These are phyloP conservation scores for Chloroclysta siterata DNA, from an alignment of 2,888 invertebrate genomes.

Conservation along the genomic window DNA sequence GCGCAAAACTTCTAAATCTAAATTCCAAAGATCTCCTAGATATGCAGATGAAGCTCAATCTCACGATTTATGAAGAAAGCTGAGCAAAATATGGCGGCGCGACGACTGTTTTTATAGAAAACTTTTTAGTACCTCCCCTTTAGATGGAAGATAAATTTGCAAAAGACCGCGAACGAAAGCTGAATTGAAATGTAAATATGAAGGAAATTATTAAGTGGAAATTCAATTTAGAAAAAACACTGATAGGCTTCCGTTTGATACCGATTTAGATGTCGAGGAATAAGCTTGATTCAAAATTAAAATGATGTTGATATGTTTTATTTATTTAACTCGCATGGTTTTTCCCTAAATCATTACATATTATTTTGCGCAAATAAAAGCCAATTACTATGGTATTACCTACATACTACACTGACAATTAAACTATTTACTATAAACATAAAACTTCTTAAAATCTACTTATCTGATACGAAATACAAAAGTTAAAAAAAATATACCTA, in stretches of 20 bases:
- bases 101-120: conserved; percentile 75
- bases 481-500: neutral
- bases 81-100: conserved; percentile 73
- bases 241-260: conserved; percentile 23
- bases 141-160: conserved; percentile 77
- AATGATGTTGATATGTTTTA: neutral
- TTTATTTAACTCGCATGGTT: too few relatives aligned
- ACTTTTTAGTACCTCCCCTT: conserved; percentile 71
- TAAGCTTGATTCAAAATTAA: neutral
- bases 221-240: conserved; percentile 25
- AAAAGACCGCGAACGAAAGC: conserved; percentile 64
- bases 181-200: conserved; percentile 72
- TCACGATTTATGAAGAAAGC: conserved; percentile 79
- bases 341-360: too few relatives aligned
- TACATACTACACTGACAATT: too few relatives aligned
- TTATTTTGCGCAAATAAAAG: too few relatives aligned
- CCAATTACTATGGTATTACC: too few relatives aligned
- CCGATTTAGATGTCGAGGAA: conserved; percentile 10
- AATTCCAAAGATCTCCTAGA: conserved; percentile 58
- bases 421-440: too few relatives aligned
- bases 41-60: conserved; percentile 75
- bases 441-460: too few relatives aligned
- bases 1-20: conserved; percentile 43
- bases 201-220: conserved; percentile 31
- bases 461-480: too few relatives aligned